phyloP scores from a whole-genome alignment of 92 coral and sea anemone species.

The Siderastrea radians region DNA sequence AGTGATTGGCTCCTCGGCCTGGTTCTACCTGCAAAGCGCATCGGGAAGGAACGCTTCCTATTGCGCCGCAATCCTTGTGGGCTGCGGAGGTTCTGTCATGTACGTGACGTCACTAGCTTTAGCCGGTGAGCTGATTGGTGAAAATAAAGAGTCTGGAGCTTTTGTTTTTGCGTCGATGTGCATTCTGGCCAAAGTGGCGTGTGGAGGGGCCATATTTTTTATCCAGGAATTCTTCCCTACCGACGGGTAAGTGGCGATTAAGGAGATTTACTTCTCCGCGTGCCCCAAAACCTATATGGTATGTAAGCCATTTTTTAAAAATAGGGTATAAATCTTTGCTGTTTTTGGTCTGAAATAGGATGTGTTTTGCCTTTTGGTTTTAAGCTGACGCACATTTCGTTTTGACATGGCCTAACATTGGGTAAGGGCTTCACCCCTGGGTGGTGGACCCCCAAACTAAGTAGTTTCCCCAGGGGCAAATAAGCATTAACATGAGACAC shows the following conservation, averaged over 20 bases:
- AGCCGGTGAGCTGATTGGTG: constrained; percentile 84
- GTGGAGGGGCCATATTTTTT: constrained; percentile 56
- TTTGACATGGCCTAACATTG: too few species aligned
- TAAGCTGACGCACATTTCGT: too few species aligned
- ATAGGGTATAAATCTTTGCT: too few species aligned
- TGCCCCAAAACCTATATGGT: too few species aligned
- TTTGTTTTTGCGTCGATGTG: constrained; percentile 82
- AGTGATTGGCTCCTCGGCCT: constrained; percentile 69
- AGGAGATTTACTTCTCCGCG: too few species aligned
- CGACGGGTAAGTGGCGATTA: constrained; percentile 59
- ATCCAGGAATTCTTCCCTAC: constrained; percentile 80
- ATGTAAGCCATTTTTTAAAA: too few species aligned
- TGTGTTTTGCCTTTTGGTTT: too few species aligned
- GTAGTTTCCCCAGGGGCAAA: too few species aligned
- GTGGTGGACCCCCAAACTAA: too few species aligned
- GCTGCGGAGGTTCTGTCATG: constrained; percentile 86
- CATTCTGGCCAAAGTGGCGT: constrained; percentile 61
- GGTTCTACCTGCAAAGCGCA: constrained; percentile 75
- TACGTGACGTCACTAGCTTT: constrained; percentile 83
- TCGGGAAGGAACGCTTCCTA: constrained; percentile 64
- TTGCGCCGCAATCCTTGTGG: constrained; percentile 82
- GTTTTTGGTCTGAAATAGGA: too few species aligned
- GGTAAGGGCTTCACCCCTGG: too few species aligned
- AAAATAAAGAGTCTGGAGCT: constrained; percentile 82
- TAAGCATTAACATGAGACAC: too few species aligned